phyloP scores from a whole-genome alignment of 2,888 invertebrate species.

The Ecliptopera silaceata region DNA sequence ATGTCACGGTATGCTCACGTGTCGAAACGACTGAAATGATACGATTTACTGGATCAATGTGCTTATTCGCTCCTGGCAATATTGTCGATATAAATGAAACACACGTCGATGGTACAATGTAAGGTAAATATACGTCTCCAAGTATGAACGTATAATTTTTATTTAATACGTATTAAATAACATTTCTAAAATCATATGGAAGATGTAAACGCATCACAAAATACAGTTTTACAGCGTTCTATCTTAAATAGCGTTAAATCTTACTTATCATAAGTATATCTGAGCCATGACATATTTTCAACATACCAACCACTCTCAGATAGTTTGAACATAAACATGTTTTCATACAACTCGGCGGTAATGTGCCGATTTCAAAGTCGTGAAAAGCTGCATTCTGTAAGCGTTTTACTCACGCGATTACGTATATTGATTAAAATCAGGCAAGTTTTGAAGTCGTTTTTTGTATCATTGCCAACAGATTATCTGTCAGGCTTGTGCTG shows the following conservation, averaged over 20 bases:
- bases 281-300: no score
- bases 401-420: conserved; percentile 24
- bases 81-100: conserved; percentile 35
- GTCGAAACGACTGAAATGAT: conserved; percentile 61
- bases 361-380: conserved; percentile 11
- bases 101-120: background rate
- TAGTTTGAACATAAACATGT: background rate
- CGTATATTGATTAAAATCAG: conserved; percentile 32
- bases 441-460: conserved; percentile 26
- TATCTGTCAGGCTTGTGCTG: conserved; percentile 28
- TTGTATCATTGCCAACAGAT: conserved; percentile 34
- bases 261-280: no score
- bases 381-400: conserved; percentile 25
- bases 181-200: no score
- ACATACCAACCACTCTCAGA: no score
- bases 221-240: no score
- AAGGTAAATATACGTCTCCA: no score
- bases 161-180: no score
- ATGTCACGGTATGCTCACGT: conserved; percentile 61
- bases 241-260: no score
- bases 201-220: no score
- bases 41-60: conserved; percentile 61
- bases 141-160: no score
- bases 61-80: conserved; percentile 43
- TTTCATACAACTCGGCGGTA: background rate